Percentiles rank a stretch among this genome's conserved stretches.
These are phyloP conservation scores for Noturus placidus DNA, from an alignment of 2,113 vertebrate species.

Conservation along the genomic window DNA sequence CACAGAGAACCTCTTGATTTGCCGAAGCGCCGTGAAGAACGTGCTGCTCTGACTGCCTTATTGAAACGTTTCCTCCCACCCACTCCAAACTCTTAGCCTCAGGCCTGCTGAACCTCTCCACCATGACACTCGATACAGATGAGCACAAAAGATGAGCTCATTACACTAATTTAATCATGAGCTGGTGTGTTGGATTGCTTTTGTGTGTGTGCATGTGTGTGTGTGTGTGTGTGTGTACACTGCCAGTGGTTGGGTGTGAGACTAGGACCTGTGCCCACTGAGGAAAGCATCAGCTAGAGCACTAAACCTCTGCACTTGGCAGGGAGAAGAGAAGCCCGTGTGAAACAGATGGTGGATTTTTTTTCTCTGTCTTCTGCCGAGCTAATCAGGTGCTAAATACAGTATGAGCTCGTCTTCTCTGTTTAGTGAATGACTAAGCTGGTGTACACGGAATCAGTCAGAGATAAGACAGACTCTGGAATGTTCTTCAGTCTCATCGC, in stretches of 20 bases:
- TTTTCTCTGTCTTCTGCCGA: constrained; percentile 55
- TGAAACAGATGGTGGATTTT: constrained; percentile 68
- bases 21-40: neutral
- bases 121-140: constrained; percentile 36
- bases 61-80: constrained; percentile 15
- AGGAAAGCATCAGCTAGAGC: constrained; percentile 32
- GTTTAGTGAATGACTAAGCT: neutral
- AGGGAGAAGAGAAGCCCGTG: constrained; percentile 59
- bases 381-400: constrained; percentile 69
- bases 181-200: constrained; percentile 39
- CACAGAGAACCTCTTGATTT: constrained; percentile 14
- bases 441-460: constrained; percentile 1
- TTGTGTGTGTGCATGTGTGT: neutral
- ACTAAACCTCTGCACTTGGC: constrained; percentile 60
- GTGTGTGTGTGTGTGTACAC: constrained; percentile 32
- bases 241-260: constrained; percentile 30
- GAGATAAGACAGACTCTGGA: neutral
- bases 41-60: constrained; percentile 12
- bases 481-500: neutral
- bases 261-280: constrained; percentile 47
- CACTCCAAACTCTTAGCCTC: constrained; percentile 23
- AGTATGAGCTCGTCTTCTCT: constrained; percentile 59
- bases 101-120: constrained; percentile 18
- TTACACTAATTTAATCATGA: constrained; percentile 54
- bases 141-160: constrained; percentile 43